Base-by-base conservation (phyloP, 2,113 vertebrate species). In the Rhodinocichla rosea region DNA sequence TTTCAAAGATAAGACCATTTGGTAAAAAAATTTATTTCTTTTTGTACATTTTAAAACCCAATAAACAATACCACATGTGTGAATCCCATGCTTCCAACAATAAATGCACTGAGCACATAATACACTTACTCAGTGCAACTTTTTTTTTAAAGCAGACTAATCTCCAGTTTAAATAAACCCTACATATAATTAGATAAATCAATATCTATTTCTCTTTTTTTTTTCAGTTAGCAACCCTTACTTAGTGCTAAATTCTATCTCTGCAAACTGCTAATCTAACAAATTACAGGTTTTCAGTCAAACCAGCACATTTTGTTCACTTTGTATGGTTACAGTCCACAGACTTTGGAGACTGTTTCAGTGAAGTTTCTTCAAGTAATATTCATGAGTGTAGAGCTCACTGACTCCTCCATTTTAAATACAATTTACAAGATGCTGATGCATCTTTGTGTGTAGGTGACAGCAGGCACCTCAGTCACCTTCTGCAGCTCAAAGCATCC, bases 231-330 rank as follows among this genome's bases (percentile, higher is more conserved):
- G 79, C 55, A 96, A 90, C 95, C 92, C 70, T 92, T 79, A 75
- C 70, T 97, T 89, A 93, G 87, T 57, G 44, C 67, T 85, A 94
- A 96, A 89, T 81, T 53, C 10, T 76, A 37, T 42, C 71, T 90
- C 91, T 94, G 55, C 60, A 94, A 91, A 88, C 90, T 90, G 74
- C 49, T 94, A 68, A 91, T 95, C 94, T 97, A 85, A 60, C 14
- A 97, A 97, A 97, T 97, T 89, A 91, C 53, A 93, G 60, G 85
- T 67, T 91, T 94, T 33, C 55, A 10, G 50, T 78, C 56, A 73
- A 92, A 47, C 37, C 57, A 68, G 60, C 65, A 78, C 40, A 50
- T 55, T 86, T 86, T 70, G 33, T 75, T 94, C 73, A 11, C 82
- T 77, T 4, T 26, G 19, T 27, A n/a, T 44, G 55, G 59, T 65